Conservation (phyloP, 2,113 vertebrate genomes). For the Pica pica region DNA sequence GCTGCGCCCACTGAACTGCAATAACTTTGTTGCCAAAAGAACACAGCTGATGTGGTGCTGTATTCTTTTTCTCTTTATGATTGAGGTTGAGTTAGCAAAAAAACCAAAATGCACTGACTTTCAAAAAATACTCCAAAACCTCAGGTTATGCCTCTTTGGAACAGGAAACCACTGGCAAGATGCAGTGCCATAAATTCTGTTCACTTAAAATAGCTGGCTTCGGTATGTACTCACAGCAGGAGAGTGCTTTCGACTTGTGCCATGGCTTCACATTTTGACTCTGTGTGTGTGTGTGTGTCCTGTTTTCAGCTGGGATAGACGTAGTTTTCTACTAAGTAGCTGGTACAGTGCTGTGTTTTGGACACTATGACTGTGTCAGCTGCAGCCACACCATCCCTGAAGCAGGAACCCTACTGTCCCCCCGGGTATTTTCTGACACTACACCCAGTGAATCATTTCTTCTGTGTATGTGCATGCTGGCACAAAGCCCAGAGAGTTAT, state of each 20-base stretch:
- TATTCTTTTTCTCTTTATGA: not conserved
- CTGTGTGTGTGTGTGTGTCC: not conserved
- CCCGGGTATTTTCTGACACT: not conserved
- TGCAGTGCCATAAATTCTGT: not conserved
- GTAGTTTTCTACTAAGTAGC: not conserved
- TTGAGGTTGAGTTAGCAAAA: not conserved
- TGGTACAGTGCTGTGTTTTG: not conserved
- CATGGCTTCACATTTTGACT: not conserved
- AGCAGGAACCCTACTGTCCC: not conserved
- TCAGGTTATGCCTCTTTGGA: not conserved
- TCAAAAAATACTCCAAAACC: not conserved
- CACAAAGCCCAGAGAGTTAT: not conserved
- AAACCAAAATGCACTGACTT: not conserved
- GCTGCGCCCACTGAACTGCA: not conserved
- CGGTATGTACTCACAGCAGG: not conserved
- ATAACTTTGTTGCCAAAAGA: not conserved
- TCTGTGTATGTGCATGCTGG: not conserved
- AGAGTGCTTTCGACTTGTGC: not conserved
- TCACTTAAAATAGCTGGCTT: not conserved
- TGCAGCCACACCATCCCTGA: not conserved
- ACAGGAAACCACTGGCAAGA: not conserved
- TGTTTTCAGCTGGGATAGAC: not conserved
- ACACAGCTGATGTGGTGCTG: not conserved
- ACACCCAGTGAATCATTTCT: not conserved
- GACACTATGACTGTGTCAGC: not conserved